These are phyloP conservation scores for Heteromurus nitidus DNA, from an alignment of 2,888 invertebrate species.

Conservation along the genomic window DNA sequence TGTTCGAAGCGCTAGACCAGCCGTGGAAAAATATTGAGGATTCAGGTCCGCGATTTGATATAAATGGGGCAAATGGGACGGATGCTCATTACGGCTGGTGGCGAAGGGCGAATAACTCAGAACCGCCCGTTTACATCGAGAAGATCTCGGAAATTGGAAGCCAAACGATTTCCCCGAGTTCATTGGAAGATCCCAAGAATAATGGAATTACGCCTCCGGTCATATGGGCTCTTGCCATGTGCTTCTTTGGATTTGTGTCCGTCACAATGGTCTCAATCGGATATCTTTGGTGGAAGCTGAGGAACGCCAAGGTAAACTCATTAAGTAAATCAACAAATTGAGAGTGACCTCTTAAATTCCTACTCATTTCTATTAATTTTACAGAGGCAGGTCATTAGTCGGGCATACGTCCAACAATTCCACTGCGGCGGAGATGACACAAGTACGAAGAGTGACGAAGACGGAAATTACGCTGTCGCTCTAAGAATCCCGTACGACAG, in stretches of 20 bases:
- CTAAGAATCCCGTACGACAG: slow-evolving; percentile 59
- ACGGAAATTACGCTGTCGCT: slow-evolving; percentile 50
- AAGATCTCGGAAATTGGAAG: slow-evolving; percentile 35
- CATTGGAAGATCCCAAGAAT: too few relatives aligned
- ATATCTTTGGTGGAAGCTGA: slow-evolving; percentile 23
- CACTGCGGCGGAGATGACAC: slow-evolving; percentile 27
- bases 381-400: slow-evolving; percentile 37
- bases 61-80: slow-evolving; percentile 17
- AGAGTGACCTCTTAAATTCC: too few relatives aligned
- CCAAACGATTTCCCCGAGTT: background rate
- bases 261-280: background rate
- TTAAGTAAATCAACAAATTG: too few relatives aligned
- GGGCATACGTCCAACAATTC: slow-evolving; percentile 42
- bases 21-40: slow-evolving; percentile 60
- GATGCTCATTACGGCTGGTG: slow-evolving; percentile 62
- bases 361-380: background rate
- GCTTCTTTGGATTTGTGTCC: slow-evolving; percentile 17
- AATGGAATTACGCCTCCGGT: too few relatives aligned
- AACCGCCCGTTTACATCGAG: slow-evolving; percentile 49
- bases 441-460: background rate
- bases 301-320: slow-evolving; percentile 34
- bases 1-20: slow-evolving; percentile 67
- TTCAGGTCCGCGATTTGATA: background rate
- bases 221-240: background rate
- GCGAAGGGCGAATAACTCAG: slow-evolving; percentile 34